Percentiles rank a stretch among this genome's conserved stretches.
phyloP scores from a whole-genome alignment of 2,888 invertebrate species.

The Silvanus unidentatus region DNA sequence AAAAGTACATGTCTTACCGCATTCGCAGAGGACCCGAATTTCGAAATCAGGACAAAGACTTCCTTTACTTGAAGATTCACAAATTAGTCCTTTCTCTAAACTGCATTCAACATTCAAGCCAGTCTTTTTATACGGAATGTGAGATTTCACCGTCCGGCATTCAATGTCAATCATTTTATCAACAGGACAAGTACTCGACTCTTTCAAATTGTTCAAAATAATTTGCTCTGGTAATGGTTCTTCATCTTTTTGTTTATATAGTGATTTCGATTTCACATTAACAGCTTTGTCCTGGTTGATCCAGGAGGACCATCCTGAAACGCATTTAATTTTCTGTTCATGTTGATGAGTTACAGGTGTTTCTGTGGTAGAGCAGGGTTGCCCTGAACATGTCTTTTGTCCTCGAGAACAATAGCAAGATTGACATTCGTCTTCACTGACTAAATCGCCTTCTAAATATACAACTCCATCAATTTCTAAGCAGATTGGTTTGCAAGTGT shows the following conservation, averaged over 20 bases:
- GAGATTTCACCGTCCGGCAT: slow-evolving; percentile 65
- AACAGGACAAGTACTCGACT: slow-evolving; percentile 49
- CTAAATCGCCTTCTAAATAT: slow-evolving; percentile 68
- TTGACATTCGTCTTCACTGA: slow-evolving; percentile 72
- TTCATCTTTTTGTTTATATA: slow-evolving; percentile 48
- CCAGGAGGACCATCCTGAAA: slow-evolving; percentile 76
- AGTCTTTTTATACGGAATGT: slow-evolving; percentile 60
- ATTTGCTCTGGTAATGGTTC: slow-evolving; percentile 54
- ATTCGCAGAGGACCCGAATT: slow-evolving; percentile 68
- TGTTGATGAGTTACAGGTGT: slow-evolving; percentile 23
- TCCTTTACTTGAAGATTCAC: slow-evolving; percentile 44
- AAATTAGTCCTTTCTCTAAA: slow-evolving; percentile 65
- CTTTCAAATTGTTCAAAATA: slow-evolving; percentile 48
- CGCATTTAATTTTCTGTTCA: slow-evolving; percentile 48
- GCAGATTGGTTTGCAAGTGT: slow-evolving; percentile 65
- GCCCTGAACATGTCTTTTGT: slow-evolving; percentile 63
- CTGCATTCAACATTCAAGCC: slow-evolving; percentile 73
- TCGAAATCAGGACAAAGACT: slow-evolving; percentile 73
- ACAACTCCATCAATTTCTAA: slow-evolving; percentile 60
- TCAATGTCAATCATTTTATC: slow-evolving; percentile 65
- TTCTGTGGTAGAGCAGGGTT: slow-evolving; percentile 54
- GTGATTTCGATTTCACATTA: slow-evolving; percentile 27
- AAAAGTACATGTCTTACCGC: slow-evolving; percentile 40
- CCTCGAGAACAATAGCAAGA: slow-evolving; percentile 71
- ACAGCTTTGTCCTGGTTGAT: slow-evolving; percentile 55